A percentile compares a stretch with the other conserved stretches of the same genome.
phyloP scores from a whole-genome alignment of 2,888 invertebrate species.

The Lasiommata megera region DNA sequence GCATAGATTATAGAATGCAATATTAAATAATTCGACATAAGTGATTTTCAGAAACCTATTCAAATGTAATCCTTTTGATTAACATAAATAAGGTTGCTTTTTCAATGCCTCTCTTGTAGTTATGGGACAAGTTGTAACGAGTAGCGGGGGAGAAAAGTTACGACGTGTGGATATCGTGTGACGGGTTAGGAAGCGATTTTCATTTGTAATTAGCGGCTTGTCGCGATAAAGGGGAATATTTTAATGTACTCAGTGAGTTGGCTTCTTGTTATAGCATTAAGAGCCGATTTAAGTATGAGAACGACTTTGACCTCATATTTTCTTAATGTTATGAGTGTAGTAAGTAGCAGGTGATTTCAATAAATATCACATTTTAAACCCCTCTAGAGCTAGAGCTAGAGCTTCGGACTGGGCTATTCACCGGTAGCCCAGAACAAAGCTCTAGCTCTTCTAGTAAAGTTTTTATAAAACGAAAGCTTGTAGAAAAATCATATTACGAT shows the following conservation, averaged over 20 bases:
- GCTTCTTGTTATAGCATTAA: slow-evolving; percentile 21
- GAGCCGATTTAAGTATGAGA: slow-evolving; percentile 11
- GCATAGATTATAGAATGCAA: slow-evolving; percentile 36
- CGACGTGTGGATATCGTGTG: slow-evolving; percentile 50
- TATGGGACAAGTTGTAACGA: not conserved
- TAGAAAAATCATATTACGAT: too few relatives aligned
- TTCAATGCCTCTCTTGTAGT: not conserved
- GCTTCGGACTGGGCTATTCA: too few relatives aligned
- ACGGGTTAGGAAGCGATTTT: slow-evolving; percentile 41
- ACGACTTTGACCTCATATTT: slow-evolving; percentile 7
- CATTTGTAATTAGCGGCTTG: slow-evolving; percentile 43
- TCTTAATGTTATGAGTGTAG: not conserved
- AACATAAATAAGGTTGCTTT: not conserved
- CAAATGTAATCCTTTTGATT: not conserved
- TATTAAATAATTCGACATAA: slow-evolving; percentile 5
- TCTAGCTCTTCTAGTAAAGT: too few relatives aligned
- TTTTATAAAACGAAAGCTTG: too few relatives aligned
- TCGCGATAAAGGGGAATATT: slow-evolving; percentile 35
- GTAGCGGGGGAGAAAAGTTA: slow-evolving; percentile 26
- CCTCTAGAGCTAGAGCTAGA: too few relatives aligned
- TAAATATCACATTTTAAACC: too few relatives aligned
- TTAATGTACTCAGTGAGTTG: slow-evolving; percentile 30
- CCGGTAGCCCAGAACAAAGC: too few relatives aligned
- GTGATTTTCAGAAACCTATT: not conserved
- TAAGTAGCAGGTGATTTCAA: too few relatives aligned